A percentile compares a stretch with the other conserved stretches of the same genome.
Evolutionary conservation across 2,113 vertebrate genomes (phyloP).

Genomic region (Rhagologus leucostigma): DNA sequence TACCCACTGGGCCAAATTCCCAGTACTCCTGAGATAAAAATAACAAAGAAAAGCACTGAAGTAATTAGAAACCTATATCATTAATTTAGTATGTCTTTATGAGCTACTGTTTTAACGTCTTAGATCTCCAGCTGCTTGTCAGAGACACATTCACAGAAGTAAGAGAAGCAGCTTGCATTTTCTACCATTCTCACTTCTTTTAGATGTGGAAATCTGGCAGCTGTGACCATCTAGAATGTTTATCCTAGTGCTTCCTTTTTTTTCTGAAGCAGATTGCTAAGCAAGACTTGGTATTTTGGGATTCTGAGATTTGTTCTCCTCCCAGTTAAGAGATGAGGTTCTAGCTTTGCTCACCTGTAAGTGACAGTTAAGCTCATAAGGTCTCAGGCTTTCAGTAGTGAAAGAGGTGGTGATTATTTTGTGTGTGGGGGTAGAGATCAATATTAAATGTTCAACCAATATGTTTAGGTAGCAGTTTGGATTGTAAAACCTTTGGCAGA

Average conservation of each 20-base stretch:
- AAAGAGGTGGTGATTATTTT: neutral
- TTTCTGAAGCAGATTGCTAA: neutral
- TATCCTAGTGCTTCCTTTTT: neutral
- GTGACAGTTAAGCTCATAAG: neutral
- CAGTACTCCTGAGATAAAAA: neutral
- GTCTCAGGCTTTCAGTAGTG: neutral
- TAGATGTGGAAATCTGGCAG: neutral
- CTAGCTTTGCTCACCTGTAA: neutral
- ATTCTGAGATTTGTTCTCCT: neutral
- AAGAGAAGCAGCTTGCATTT: neutral
- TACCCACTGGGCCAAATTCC: neutral
- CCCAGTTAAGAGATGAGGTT: accelerated
- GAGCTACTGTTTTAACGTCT: neutral
- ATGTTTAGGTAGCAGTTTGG: neutral
- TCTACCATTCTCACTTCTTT: neutral
- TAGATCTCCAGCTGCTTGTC: neutral
- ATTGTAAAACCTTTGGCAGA: neutral
- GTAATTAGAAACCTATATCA: neutral
- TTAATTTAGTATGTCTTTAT: neutral
- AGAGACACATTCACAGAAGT: neutral
- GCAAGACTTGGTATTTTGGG: neutral
- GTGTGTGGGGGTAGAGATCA: neutral
- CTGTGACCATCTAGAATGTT: neutral
- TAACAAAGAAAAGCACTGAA: neutral
- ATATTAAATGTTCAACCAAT: neutral